phyloP scores from a whole-genome alignment of 2,113 vertebrate species.

The Rhadina sibilatrix region DNA sequence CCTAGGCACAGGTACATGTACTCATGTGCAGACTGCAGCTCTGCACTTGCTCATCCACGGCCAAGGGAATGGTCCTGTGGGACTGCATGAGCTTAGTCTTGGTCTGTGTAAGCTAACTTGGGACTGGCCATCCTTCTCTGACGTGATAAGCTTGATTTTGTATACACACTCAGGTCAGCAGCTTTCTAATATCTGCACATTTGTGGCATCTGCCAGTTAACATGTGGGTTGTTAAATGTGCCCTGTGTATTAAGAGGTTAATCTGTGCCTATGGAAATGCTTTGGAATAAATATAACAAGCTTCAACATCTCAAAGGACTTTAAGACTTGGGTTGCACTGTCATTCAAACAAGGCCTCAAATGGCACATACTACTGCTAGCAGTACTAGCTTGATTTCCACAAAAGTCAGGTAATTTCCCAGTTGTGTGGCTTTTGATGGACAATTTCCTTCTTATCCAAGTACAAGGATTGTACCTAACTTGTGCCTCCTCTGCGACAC shows the following conservation, averaged over 20 bases:
- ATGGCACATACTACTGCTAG: neutral
- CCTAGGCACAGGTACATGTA: accelerated
- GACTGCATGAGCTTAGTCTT: neutral
- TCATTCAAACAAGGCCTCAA: neutral
- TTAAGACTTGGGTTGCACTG: neutral
- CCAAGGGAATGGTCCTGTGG: neutral
- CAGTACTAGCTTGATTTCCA: neutral
- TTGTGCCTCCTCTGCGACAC: accelerated
- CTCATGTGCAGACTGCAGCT: neutral
- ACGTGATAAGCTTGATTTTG: neutral
- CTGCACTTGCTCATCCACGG: accelerated
- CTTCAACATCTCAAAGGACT: neutral
- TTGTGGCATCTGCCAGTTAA: neutral
- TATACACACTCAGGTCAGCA: neutral
- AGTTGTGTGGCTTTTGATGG: neutral
- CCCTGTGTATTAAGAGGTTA: neutral
- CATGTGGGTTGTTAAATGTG: neutral
- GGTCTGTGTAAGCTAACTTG: neutral
- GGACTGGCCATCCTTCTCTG: neutral
- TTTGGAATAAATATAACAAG: neutral
- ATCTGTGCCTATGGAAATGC: neutral
- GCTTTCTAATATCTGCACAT: neutral
- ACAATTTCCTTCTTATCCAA: neutral
- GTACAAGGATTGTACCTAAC: neutral
- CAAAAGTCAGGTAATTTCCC: neutral